These are phyloP conservation scores for Drosophila stalkeri DNA, from an alignment of 2,888 invertebrate genomes.

Conservation along the genomic window DNA sequence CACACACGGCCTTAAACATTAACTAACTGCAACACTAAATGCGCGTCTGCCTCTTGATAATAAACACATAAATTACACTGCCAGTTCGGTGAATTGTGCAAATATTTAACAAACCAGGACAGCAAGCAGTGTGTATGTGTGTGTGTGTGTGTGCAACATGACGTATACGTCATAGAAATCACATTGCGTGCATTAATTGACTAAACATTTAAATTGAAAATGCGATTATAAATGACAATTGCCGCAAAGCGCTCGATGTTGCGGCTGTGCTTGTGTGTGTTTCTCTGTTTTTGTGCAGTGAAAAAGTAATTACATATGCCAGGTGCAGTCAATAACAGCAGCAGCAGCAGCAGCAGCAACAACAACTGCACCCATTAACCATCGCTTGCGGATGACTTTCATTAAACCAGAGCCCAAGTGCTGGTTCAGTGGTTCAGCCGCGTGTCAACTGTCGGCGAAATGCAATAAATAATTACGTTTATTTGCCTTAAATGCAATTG, in stretches of 20 bases:
- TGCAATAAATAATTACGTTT: slow-evolving; percentile 80
- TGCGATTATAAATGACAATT: slow-evolving; percentile 69
- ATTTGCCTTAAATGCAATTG: slow-evolving; percentile 75
- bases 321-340: slow-evolving; percentile 36
- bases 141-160: slow-evolving; percentile 34
- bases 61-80: slow-evolving; percentile 72
- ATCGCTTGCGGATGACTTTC: slow-evolving; percentile 38
- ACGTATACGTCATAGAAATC: slow-evolving; percentile 51
- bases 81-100: slow-evolving; percentile 49
- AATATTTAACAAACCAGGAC: slow-evolving; percentile 45
- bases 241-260: slow-evolving; percentile 11
- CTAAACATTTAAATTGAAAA: slow-evolving; percentile 74
- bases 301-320: slow-evolving; percentile 64
- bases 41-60: slow-evolving; percentile 57
- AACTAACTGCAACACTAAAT: slow-evolving; percentile 62
- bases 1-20: slow-evolving; percentile 31
- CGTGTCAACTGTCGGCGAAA: slow-evolving; percentile 62
- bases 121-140: slow-evolving; percentile 9
- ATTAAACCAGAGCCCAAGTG: slow-evolving; percentile 40
- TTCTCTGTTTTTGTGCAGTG: slow-evolving; percentile 17
- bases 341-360: not conserved
- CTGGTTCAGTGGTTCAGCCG: slow-evolving; percentile 29
- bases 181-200: slow-evolving; percentile 64
- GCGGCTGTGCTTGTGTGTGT: not conserved
- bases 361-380: slow-evolving; percentile 28